A percentile compares a stretch with the other conserved stretches of the same genome.
Conservation (phyloP, 1,140 invertebrate genomes). For the Drosophila takahashii region DNA sequence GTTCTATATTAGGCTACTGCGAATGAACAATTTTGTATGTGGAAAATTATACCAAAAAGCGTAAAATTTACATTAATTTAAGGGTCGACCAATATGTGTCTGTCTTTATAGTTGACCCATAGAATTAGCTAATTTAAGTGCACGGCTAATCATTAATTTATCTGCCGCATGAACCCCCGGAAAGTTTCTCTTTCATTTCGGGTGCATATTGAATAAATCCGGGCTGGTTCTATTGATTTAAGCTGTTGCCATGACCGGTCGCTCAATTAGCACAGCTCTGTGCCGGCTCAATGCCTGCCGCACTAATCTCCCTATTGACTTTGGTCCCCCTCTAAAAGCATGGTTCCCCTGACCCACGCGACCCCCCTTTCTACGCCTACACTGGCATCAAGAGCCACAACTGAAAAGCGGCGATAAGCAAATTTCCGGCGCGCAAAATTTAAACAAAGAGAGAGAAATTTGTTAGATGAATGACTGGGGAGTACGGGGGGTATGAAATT, state of each 20-base stretch:
- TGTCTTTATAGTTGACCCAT: too few relatives aligned
- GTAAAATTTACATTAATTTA: too few relatives aligned
- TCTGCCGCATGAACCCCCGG: slow-evolving; percentile 11
- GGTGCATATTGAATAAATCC: slow-evolving; percentile 57
- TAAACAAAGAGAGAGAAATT: slow-evolving; percentile 70
- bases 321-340: slow-evolving; percentile 26
- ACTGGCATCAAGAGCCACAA: slow-evolving; percentile 39
- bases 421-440: slow-evolving; percentile 79
- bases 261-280: slow-evolving; percentile 75
- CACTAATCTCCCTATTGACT: slow-evolving; percentile 81
- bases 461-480: slow-evolving; percentile 17
- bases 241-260: slow-evolving; percentile 75
- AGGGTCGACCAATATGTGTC: too few relatives aligned
- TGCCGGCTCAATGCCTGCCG: slow-evolving; percentile 49
- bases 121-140: background rate
- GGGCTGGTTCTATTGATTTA: slow-evolving; percentile 66
- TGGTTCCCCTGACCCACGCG: background rate
- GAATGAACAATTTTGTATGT: too few relatives aligned
- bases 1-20: too few relatives aligned
- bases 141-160: slow-evolving; percentile 5
- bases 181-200: slow-evolving; percentile 42
- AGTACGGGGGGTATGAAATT: background rate
- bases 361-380: slow-evolving; percentile 6
- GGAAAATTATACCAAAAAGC: too few relatives aligned
- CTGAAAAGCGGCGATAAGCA: slow-evolving; percentile 77